Conservation (phyloP, 2,797 vertebrate genomes). For the Smutsia gigantea region DNA sequence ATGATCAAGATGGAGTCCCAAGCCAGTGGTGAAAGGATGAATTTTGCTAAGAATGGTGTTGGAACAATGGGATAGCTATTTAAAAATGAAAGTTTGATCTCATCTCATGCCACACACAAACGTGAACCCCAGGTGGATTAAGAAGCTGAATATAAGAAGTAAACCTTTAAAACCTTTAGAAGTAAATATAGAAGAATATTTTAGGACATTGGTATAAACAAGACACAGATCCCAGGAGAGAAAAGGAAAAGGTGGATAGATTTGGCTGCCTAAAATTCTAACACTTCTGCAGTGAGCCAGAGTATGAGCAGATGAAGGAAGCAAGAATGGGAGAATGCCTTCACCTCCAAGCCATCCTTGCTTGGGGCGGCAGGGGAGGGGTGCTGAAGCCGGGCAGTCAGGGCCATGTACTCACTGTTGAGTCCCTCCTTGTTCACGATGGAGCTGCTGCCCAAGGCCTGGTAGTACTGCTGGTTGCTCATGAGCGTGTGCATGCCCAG, state of each 20-base stretch:
- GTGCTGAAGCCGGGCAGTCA: fast-evolving
- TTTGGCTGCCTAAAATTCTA: background rate
- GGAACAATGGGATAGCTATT: background rate
- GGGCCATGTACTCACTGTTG: slow-evolving; percentile 91
- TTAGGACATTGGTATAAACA: background rate
- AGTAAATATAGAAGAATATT: background rate
- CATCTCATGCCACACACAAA: background rate
- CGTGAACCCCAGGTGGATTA: background rate
- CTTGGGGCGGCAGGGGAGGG: too few species aligned
- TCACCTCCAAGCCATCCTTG: background rate
- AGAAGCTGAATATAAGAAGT: background rate
- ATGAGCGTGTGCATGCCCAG: slow-evolving; percentile 99
- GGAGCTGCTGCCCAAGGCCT: slow-evolving; percentile 96
- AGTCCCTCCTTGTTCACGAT: slow-evolving; percentile 99
- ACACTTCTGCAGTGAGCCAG: background rate
- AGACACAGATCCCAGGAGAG: background rate
- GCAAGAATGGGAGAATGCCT: background rate
- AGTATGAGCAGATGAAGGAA: background rate
- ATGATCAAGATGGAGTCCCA: background rate
- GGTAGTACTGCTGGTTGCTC: slow-evolving; percentile 99
- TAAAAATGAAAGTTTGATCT: background rate
- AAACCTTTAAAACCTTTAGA: background rate
- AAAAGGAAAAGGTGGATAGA: background rate
- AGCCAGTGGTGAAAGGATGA: background rate
- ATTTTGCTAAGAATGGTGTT: background rate